Conservation (phyloP, 2,888 invertebrate genomes). For the Elmis aenea region DNA sequence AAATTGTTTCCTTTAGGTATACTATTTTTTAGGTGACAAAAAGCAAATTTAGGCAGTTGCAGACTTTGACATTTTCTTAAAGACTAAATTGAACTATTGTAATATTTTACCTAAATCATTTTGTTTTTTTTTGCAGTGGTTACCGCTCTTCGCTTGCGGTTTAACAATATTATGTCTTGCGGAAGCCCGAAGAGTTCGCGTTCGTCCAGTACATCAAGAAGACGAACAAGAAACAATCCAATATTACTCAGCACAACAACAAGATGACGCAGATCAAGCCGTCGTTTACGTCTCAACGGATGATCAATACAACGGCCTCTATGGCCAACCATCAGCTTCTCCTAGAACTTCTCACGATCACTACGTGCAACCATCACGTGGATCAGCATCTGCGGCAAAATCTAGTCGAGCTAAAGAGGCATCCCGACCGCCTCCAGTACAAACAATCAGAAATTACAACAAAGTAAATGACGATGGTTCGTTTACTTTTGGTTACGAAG, state of each 20-base stretch:
- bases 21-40: no score
- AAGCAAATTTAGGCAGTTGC: no score
- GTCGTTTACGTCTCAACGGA: conserved; percentile 45
- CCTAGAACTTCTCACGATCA: conserved; percentile 35
- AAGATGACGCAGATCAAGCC: conserved; percentile 35
- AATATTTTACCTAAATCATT: no score
- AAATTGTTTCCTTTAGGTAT: no score
- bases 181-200: conserved; percentile 50
- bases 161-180: conserved; percentile 28
- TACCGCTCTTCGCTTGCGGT: conserved; percentile 34
- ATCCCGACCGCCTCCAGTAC: conserved; percentile 66
- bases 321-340: conserved; percentile 45
- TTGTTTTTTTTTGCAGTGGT: conserved; percentile 28
- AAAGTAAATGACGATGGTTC: conserved; percentile 79
- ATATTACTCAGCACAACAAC: conserved; percentile 46
- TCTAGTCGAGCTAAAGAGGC: conserved; percentile 51
- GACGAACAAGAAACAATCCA: conserved; percentile 47
- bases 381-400: conserved; percentile 8
- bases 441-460: conserved; percentile 78
- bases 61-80: no score
- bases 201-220: conserved; percentile 48
- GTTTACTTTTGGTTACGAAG: conserved; percentile 80
- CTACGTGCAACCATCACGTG: conserved; percentile 26
- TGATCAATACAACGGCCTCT: conserved; percentile 48
- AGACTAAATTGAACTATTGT: no score